Evolutionary conservation across 1,140 invertebrate species (phyloP).

Genomic region (Amyelois transitella): DNA sequence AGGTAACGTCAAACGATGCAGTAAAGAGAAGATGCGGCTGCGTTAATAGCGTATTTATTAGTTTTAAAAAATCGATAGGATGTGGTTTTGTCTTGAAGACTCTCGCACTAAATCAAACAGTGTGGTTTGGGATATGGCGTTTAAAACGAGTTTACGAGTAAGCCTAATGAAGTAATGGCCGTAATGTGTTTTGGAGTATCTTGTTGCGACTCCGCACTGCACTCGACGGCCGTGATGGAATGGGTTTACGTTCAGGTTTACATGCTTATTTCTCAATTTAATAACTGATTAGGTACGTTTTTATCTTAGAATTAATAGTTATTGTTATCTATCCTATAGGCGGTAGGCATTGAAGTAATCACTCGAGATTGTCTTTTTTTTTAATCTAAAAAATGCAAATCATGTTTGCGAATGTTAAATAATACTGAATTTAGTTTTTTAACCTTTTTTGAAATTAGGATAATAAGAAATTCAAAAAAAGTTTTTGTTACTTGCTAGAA

Average conservation of each 20-base stretch:
- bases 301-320: background rate
- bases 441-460: too few species aligned
- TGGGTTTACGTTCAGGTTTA: constrained; percentile 16
- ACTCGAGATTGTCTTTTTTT: too few species aligned
- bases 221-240: constrained; percentile 1
- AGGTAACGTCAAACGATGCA: constrained; percentile 29
- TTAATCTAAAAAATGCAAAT: too few species aligned
- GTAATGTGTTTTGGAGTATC: constrained; percentile 5
- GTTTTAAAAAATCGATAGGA: constrained; percentile 47
- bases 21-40: constrained; percentile 39
- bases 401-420: too few species aligned
- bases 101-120: constrained; percentile 27
- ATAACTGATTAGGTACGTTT: background rate
- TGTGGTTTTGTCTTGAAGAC: constrained; percentile 41
- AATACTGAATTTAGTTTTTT: too few species aligned
- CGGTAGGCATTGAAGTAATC: too few species aligned
- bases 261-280: constrained; percentile 6
- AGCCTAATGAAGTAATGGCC: constrained; percentile 18
- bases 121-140: constrained; percentile 15
- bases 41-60: constrained; percentile 46
- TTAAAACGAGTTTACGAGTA: constrained; percentile 24
- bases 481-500: too few species aligned
- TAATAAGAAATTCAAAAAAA: too few species aligned
- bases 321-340: too few species aligned
- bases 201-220: background rate